phyloP scores from a whole-genome alignment of 2,888 invertebrate genomes.

The Pedicia rivosa region DNA sequence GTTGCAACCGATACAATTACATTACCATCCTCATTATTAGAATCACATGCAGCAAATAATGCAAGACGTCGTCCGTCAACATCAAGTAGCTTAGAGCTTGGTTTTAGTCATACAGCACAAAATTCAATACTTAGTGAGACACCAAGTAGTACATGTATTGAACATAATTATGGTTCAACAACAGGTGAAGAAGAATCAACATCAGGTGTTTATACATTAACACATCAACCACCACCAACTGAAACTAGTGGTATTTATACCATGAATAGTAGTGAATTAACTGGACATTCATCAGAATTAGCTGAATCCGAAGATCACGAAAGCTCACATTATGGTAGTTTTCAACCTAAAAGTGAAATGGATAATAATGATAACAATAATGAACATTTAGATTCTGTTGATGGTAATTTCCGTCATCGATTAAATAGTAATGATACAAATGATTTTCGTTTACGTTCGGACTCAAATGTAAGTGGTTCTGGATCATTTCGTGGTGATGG shows the following conservation, averaged over 20 bases:
- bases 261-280: conserved; percentile 46
- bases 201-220: conserved; percentile 41
- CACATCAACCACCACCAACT: conserved; percentile 55
- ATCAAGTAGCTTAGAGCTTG: conserved; percentile 66
- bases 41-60: conserved; percentile 15
- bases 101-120: conserved; percentile 75
- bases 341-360: conserved; percentile 36
- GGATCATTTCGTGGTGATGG: conserved; percentile 75
- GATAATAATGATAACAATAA: conserved; percentile 24
- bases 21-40: conserved; percentile 15
- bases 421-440: conserved; percentile 35
- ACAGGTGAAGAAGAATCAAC: conserved; percentile 31
- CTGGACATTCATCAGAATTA: conserved; percentile 39
- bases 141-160: conserved; percentile 45
- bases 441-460: conserved; percentile 48
- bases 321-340: conserved; percentile 40
- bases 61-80: conserved; percentile 50
- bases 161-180: conserved; percentile 36
- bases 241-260: conserved; percentile 79
- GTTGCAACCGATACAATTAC: conserved; percentile 37
- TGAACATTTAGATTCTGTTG: conserved; percentile 36
- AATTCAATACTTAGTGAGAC: conserved; percentile 66
- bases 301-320: conserved; percentile 37
- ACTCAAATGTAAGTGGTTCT: conserved; percentile 63
- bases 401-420: conserved; percentile 34